Conservation (phyloP, 2,888 invertebrate genomes). For the Eupithecia tripunctaria region DNA sequence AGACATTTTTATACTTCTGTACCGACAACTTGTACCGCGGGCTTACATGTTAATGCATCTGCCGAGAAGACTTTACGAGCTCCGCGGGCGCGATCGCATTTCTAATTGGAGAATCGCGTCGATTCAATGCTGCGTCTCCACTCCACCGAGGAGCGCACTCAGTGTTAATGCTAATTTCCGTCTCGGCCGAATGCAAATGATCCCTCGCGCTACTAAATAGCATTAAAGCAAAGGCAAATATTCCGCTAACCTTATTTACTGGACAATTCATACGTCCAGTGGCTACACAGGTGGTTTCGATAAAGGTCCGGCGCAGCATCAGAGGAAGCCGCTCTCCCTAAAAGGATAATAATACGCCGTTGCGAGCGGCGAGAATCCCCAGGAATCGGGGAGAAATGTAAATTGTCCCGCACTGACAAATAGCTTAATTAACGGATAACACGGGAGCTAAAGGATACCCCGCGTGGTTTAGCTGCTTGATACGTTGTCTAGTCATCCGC, state of each 20-base stretch:
- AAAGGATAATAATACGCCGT: constrained; percentile 85
- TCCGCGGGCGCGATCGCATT: constrained; percentile 58
- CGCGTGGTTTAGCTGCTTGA: constrained; percentile 57
- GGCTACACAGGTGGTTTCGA: constrained; percentile 82
- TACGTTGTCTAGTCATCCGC: constrained; percentile 36
- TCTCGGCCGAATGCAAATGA: constrained; percentile 74
- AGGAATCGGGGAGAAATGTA: constrained; percentile 79
- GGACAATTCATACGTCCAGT: constrained; percentile 82
- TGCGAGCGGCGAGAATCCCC: constrained; percentile 68
- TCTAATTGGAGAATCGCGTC: constrained; percentile 59
- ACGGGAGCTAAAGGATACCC: constrained; percentile 75
- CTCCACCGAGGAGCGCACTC: constrained; percentile 52
- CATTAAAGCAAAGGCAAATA: constrained; percentile 74
- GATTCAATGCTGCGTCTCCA: constrained; percentile 53
- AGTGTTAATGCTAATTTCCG: constrained; percentile 77
- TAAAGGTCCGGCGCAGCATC: constrained; percentile 76
- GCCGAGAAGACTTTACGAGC: constrained; percentile 57
- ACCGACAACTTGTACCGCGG: constrained; percentile 65
- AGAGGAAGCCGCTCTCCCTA: constrained; percentile 81
- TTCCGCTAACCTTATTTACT: constrained; percentile 82
- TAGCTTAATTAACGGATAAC: constrained; percentile 83
- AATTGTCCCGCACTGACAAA: constrained; percentile 81
- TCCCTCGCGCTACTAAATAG: constrained; percentile 74
- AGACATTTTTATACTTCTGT: constrained; percentile 79
- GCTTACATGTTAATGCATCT: constrained; percentile 73